Evolutionary conservation across 2,888 invertebrate species (phyloP).

Genomic region (Notocelia uddmanniana): DNA sequence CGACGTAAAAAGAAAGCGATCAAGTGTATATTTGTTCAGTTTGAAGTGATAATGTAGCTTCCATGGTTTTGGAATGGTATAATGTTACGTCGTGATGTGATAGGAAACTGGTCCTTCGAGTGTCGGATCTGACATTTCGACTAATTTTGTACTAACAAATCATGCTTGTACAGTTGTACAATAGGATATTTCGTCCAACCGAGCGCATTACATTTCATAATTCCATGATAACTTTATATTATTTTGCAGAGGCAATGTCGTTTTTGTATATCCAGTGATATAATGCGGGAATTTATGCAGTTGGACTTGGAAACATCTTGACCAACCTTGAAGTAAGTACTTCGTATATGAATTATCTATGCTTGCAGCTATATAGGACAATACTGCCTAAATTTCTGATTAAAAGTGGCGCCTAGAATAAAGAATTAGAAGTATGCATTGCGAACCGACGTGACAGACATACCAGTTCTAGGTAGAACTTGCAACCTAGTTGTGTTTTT

Average conservation of each 20-base stretch:
- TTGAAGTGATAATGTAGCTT: slow-evolving; percentile 29
- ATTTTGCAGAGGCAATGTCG: slow-evolving; percentile 59
- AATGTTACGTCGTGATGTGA: slow-evolving; percentile 66
- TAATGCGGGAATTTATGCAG: slow-evolving; percentile 75
- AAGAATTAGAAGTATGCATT: slow-evolving; percentile 1
- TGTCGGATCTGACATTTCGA: slow-evolving; percentile 82
- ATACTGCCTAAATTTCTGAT: slow-evolving; percentile 45
- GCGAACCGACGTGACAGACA: neutral
- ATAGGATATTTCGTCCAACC: slow-evolving; percentile 41
- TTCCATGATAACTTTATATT: slow-evolving; percentile 54
- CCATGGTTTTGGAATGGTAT: slow-evolving; percentile 49
- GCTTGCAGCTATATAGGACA: slow-evolving; percentile 47
- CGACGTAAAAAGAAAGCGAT: slow-evolving; percentile 46
- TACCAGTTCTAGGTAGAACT: neutral
- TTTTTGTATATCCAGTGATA: slow-evolving; percentile 59
- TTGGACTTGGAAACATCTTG: slow-evolving; percentile 80
- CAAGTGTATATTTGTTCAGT: slow-evolving; percentile 8
- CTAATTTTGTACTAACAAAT: slow-evolving; percentile 67
- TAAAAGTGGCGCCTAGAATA: neutral
- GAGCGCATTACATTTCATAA: slow-evolving; percentile 21
- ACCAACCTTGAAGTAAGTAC: slow-evolving; percentile 84
- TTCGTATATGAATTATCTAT: slow-evolving; percentile 51
- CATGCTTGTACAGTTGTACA: slow-evolving; percentile 48
- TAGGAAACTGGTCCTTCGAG: slow-evolving; percentile 79
- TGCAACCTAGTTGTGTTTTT: slow-evolving; percentile 7